phyloP scores from a whole-genome alignment of 2,113 vertebrate genomes.

The Poeciliopsis retropinna region DNA sequence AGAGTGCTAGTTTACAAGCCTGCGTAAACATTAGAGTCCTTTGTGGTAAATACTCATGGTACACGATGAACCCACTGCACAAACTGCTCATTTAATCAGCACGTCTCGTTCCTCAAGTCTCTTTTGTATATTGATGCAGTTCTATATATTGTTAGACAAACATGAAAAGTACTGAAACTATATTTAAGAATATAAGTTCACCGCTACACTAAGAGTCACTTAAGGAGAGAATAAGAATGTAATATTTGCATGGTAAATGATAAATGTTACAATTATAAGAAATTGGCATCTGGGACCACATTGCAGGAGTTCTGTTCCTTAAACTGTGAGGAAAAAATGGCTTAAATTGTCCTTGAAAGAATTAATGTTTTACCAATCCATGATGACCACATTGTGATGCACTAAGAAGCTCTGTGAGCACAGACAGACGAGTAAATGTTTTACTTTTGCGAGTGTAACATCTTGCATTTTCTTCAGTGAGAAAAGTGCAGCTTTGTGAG shows the following conservation, averaged over 20 bases:
- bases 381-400: background rate
- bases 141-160: background rate
- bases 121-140: background rate
- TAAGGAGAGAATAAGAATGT: too few species aligned
- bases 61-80: background rate
- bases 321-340: background rate
- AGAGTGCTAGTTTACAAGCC: background rate
- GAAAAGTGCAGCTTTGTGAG: background rate
- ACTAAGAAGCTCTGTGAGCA: background rate
- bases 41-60: background rate
- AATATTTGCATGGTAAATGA: background rate
- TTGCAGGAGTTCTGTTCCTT: background rate
- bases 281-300: background rate
- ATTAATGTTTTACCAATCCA: background rate
- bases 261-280: background rate
- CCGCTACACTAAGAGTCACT: too few species aligned
- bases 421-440: conserved; percentile 13
- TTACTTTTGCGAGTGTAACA: conserved; percentile 20
- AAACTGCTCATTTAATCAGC: background rate
- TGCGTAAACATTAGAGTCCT: background rate
- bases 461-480: background rate
- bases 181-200: too few species aligned
- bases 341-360: background rate
- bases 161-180: too few species aligned
- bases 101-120: background rate